Evolutionary conservation across 1,140 invertebrate genomes (phyloP).

Genomic region (Zaprionus vittiger): DNA sequence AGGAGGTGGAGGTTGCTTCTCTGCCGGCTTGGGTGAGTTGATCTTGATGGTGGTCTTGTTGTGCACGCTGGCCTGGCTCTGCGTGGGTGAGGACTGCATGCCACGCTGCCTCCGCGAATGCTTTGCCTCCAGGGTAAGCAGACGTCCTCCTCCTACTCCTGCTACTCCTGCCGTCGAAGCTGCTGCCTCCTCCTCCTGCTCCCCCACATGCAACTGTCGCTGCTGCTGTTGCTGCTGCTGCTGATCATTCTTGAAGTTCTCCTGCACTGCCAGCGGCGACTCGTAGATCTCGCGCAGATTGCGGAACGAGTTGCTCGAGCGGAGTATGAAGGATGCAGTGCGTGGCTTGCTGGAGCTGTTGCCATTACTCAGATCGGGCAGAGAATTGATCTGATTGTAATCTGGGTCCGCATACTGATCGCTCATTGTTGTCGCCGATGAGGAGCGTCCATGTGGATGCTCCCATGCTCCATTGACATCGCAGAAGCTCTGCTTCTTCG

Average conservation of each 20-base stretch:
- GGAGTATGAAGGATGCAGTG: constrained; percentile 66
- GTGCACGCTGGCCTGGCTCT: constrained; percentile 19
- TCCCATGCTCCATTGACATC: constrained; percentile 83
- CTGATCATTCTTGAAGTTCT: constrained; percentile 65
- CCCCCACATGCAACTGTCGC: not conserved
- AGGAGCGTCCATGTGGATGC: constrained; percentile 64
- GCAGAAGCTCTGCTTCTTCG: constrained; percentile 86
- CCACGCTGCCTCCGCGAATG: constrained; percentile 89
- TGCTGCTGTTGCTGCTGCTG: constrained; percentile 9
- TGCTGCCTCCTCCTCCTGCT: constrained; percentile 77
- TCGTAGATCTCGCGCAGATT: constrained; percentile 90
- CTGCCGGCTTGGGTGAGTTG: constrained; percentile 55
- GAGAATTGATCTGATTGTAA: constrained; percentile 85
- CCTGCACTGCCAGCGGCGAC: constrained; percentile 85
- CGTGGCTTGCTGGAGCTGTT: constrained; percentile 41
- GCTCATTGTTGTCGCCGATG: constrained; percentile 70
- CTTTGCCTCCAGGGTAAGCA: constrained; percentile 87
- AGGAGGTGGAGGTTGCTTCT: constrained; percentile 29
- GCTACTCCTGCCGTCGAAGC: constrained; percentile 59
- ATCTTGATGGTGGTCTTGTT: constrained; percentile 79
- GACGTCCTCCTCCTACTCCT: constrained; percentile 76
- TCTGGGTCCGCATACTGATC: constrained; percentile 86
- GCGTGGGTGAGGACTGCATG: constrained; percentile 86
- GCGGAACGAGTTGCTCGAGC: constrained; percentile 73
- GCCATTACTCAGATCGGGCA: constrained; percentile 64